Conservation (phyloP, 2,797 vertebrate species). For the Rhodeus uyekii region DNA sequence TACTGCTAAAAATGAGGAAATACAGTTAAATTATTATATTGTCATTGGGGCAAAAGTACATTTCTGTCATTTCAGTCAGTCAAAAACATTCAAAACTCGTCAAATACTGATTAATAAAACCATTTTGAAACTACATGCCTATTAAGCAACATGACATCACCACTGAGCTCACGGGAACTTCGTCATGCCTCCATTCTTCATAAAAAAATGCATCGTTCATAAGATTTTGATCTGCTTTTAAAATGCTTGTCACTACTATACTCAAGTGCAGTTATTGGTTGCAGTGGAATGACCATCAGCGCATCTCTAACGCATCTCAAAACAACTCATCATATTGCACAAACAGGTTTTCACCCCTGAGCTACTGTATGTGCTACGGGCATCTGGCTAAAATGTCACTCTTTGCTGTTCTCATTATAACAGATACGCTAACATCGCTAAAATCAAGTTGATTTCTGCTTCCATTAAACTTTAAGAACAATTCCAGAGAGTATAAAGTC, state of each 20-base stretch:
- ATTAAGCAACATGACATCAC: background rate
- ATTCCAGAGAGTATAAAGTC: background rate
- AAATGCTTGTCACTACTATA: slow-evolving; percentile 8
- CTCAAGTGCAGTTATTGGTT: slow-evolving; percentile 21
- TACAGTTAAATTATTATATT: background rate
- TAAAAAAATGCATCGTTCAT: background rate
- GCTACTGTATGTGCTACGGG: slow-evolving; percentile 47
- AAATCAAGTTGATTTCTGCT: background rate
- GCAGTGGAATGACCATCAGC: slow-evolving; percentile 34
- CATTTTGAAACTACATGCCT: background rate
- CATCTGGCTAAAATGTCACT: background rate
- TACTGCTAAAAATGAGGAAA: background rate
- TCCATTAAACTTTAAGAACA: background rate
- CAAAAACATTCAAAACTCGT: background rate
- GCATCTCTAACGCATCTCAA: slow-evolving; percentile 46
- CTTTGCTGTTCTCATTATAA: background rate
- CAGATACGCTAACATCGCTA: background rate
- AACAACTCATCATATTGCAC: slow-evolving; percentile 21
- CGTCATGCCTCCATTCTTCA: background rate
- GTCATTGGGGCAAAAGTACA: background rate
- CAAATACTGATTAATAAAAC: background rate
- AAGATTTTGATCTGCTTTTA: background rate
- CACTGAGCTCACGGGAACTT: background rate
- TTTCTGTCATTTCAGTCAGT: background rate
- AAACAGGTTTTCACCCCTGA: slow-evolving; percentile 73